Conservation (phyloP, 1,140 invertebrate genomes). For the Whitmania pigra region DNA sequence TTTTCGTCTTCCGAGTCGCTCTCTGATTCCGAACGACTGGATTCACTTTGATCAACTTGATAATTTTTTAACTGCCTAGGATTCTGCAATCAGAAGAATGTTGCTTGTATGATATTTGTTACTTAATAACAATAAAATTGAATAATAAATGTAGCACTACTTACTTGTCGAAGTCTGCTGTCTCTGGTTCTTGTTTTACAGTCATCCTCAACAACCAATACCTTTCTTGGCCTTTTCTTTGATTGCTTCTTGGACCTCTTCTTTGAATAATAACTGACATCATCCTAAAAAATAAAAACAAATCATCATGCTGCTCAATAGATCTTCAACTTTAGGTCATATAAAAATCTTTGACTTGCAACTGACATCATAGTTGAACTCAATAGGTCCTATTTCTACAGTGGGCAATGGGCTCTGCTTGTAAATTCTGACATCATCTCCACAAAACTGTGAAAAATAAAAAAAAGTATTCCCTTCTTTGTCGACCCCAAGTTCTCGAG, state of each 20-base stretch:
- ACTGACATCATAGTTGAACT: not conserved
- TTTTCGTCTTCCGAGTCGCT: not conserved
- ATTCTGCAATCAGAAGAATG: conserved; percentile 9
- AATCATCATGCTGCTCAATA: no score
- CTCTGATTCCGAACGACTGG: not conserved
- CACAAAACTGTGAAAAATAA: conserved; percentile 51
- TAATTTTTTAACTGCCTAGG: conserved; percentile 14
- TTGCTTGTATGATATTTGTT: not conserved
- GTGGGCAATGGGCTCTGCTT: conserved; percentile 36
- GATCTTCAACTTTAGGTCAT: no score
- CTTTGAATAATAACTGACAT: no score
- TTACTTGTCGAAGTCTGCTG: conserved; percentile 18
- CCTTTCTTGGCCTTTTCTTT: no score
- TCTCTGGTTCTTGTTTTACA: not conserved
- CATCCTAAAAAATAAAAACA: no score
- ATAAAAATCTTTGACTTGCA: not conserved
- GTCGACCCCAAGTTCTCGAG: conserved; percentile 46
- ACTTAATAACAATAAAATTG: not conserved
- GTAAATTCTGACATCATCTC: conserved; percentile 49
- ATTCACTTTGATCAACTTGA: not conserved
- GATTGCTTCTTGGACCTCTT: no score
- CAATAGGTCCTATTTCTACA: not conserved
- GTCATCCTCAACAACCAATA: no score
- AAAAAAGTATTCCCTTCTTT: conserved; percentile 48
- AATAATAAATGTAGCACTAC: not conserved